Evolutionary conservation across 1,140 invertebrate species (phyloP), one percentile per base, ranked within the genome.

Genomic region (Nixonia krombeini): DNA sequence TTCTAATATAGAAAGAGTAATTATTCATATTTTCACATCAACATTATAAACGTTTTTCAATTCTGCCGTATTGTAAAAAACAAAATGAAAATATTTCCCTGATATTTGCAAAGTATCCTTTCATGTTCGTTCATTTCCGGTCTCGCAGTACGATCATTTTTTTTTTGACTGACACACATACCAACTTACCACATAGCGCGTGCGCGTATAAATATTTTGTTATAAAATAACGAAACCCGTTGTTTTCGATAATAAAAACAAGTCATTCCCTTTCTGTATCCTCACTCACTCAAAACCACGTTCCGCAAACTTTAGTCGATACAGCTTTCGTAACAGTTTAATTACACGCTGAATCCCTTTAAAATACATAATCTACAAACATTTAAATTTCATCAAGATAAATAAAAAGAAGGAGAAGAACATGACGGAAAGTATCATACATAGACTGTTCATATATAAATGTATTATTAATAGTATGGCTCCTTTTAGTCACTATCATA

Each of bases 291-390:
- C 61, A 42, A 70, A 57, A 65, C 47, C 56, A 37, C 15, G 18
- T 50, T 17, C 38, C 17, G 33, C 18, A 12, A 12, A 46, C 49
- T 56, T 40, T 29, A 2, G 21, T 25, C 44, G 4, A 21, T 21
- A 21, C 21, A 21, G 6, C 21, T 21, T 21, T 56, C 52, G 28
- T 70, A 70, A 70, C 67, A 70, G 40, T 29, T 62, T 65, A 65
- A 61, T 70, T 70, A 65, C 61, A 65, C 55, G 46, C 61, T 57
- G 13, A 10, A 47, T 65, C 55, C 38, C 49, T 51, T 58, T 53
- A 58, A 61, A 69, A 68, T 70, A 72, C 61, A 70, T 69, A 72
- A 75, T 70, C 68, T 79, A 75, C 71, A 78, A 75, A 79, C 66
- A 75, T 75, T 73, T 35, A 68, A 76, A 77, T 64, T 73, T 74